A percentile compares a stretch with the other conserved stretches of the same genome.
Conservation (phyloP, 2,888 invertebrate genomes). For the Venustoraphidia nigricollis region DNA sequence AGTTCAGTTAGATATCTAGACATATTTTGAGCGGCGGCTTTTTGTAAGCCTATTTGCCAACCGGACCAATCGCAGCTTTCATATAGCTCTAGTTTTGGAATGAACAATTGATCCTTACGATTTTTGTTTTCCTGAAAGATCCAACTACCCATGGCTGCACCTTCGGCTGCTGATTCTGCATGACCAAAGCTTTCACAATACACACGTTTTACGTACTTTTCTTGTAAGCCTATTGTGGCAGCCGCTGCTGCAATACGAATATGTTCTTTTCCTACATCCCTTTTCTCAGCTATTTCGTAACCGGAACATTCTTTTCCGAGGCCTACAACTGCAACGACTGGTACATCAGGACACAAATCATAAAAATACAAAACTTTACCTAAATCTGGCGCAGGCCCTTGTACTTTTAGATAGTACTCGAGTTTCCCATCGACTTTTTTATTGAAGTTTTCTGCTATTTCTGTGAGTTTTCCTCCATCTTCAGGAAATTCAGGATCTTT, state of each 20-base stretch:
- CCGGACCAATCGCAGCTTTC: conserved; percentile 50
- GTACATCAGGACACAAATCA: conserved; percentile 44
- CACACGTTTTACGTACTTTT: conserved; percentile 36
- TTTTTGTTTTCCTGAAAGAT: conserved; percentile 51
- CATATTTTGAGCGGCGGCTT: conserved; percentile 68
- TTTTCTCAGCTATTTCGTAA: conserved; percentile 49
- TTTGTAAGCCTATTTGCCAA: conserved; percentile 55
- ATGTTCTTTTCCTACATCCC: conserved; percentile 60
- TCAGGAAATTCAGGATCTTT: conserved; percentile 36
- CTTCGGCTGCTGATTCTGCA: conserved; percentile 68
- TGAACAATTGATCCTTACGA: conserved; percentile 20
- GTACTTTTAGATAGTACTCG: conserved; percentile 28
- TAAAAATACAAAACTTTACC: conserved; percentile 45
- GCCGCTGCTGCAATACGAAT: conserved; percentile 51
- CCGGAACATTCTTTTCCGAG: conserved; percentile 52
- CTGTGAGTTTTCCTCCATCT: conserved; percentile 41
- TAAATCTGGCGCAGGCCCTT: conserved; percentile 33
- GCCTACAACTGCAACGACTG: conserved; percentile 56
- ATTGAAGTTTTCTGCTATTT: conserved; percentile 43
- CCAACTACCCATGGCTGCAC: conserved; percentile 51
- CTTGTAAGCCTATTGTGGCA: conserved; percentile 39
- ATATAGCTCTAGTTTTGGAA: conserved; percentile 35
- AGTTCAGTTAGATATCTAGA: conserved; percentile 63
- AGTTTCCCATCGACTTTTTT: conserved; percentile 35
- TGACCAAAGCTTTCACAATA: conserved; percentile 61